Base-by-base conservation (phyloP, 2,797 vertebrate genomes). In the Melanotaenia pygmaea region DNA sequence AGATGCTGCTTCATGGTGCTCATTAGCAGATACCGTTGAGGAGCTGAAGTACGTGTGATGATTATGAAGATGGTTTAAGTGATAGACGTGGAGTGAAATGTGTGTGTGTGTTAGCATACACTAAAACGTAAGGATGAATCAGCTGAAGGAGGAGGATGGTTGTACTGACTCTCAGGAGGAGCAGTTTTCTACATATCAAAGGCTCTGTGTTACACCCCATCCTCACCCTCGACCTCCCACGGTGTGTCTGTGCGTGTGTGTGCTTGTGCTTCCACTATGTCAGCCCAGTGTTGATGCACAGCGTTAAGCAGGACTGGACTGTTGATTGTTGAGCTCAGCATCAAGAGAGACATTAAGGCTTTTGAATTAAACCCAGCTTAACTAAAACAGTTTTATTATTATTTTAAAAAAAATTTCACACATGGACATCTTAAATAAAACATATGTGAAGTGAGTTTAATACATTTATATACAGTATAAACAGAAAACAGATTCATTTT, bases 121-220 rank as follows among this genome's bases (percentile, higher is more conserved):
- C 58, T 66, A 38, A 73, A 70, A 72, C 63, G n/a, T 30, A 8
- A 66, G 72, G 69, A 70, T 64, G 74, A 79, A 30, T 66, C 54
- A 62, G 71, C 70, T 13, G 34, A 59, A 40, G 35, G 4, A 28
- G 35, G 8, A 28, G 64, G 66, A 0, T 57, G 72, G 73, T 64
- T 54, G 51, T 50, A 22, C 62, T 35, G 59, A 77, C 77, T 84
- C 81, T 83, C 70, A 38, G 74, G 80, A 72, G 86, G 64, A 76
- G 80, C 65, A 78, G 85, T 72, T 87, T 86, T 82, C 85, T 90
- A 72, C 89, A 91, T 91, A 93, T 94, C 91, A 93, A 92, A 93
- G 90, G 80, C 76, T 75, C 54, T 53, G 76, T 65, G 79, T 76
- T 61, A 24, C 72, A 67, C 75, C 69, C 76, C 62, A 64, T 50